Evolutionary conservation across 2,797 vertebrate genomes (phyloP), one percentile per base, ranked within the genome.

Genomic region (Darevskia mixta): DNA sequence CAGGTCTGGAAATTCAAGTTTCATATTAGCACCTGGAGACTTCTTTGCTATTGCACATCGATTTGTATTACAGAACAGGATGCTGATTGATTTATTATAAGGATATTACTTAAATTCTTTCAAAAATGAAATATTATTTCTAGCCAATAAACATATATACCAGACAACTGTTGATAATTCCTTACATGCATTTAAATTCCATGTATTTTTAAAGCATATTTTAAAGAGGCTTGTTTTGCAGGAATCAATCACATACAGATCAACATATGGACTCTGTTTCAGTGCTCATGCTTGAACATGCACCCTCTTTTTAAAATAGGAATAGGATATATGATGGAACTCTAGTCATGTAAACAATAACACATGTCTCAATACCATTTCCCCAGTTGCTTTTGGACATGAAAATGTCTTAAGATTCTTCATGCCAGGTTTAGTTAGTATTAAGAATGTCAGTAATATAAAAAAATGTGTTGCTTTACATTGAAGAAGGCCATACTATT

Each of bases 391-490:
- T 80, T 81, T 80, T 9, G 67, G 25, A 82, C 25, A 64, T n/a
- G 27, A 61, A 83, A 55, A 71, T 45, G 64, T 29, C 43, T 76
- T 75, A 45, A 45, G 29, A 77, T 41, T 78, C 49, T 72, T 76
- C 25, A 49, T 8, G 6, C 17, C 6, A 89, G 27, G 35, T 35
- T 78, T 64, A 61, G 10, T 17, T 38, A 75, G 1, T 73, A 81
- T 10, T 55, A 81, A 55, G 32, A 49, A 81, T 58, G 32, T 81
- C 45, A 76, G 25, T 18, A 71, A 90, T 72, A 82, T 79, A 66
- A 86, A 27, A 55, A 86, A 92, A 90, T 55, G 83, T 2, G 3
- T 5, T 87, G 11, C 27, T 89, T 79, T 80, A 27, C 45, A 58
- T 89, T 55, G 73, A 23, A 17, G 35, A 76, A 76, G 45, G 13